Conservation (phyloP, 1,140 invertebrate species). For the Heterodera carotae region DNA sequence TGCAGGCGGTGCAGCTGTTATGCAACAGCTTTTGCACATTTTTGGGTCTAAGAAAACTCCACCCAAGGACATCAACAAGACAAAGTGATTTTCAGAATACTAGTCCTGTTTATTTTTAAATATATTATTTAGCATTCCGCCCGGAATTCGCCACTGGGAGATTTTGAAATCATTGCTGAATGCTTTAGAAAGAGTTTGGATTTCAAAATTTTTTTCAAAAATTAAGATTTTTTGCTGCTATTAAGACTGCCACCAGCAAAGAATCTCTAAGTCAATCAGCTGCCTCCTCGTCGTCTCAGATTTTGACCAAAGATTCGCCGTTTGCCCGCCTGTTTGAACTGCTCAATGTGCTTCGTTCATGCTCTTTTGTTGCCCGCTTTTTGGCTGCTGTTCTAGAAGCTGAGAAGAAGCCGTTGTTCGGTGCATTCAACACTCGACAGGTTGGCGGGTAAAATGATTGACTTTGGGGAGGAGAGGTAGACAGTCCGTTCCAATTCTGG, state of each 20-base stretch:
- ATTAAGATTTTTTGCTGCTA: not conserved
- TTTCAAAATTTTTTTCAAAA: not conserved
- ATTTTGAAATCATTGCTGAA: slow-evolving; percentile 17
- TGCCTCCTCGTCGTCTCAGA: not conserved
- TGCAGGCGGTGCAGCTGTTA: slow-evolving; percentile 7
- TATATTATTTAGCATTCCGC: slow-evolving; percentile 14
- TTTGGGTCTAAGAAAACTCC: slow-evolving; percentile 16
- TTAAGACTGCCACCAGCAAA: not conserved
- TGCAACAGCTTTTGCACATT: slow-evolving; percentile 21
- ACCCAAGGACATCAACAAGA: slow-evolving; percentile 15
- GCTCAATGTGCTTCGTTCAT: slow-evolving; percentile 48
- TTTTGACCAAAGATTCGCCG: not conserved
- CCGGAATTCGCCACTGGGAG: slow-evolving; percentile 21
- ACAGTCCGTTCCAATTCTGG: too few relatives aligned
- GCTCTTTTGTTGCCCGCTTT: slow-evolving; percentile 55
- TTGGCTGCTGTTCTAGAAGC: slow-evolving; percentile 51
- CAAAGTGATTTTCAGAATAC: slow-evolving; percentile 6
- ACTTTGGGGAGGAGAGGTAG: too few relatives aligned
- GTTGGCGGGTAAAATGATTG: too few relatives aligned
- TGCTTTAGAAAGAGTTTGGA: slow-evolving; percentile 2
- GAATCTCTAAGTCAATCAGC: not conserved
- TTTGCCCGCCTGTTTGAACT: slow-evolving; percentile 29
- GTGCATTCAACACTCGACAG: slow-evolving; percentile 62
- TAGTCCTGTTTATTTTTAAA: not conserved
- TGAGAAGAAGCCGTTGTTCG: slow-evolving; percentile 63